Evolutionary conservation across 1,140 invertebrate genomes (phyloP), one percentile per base, ranked within the genome.

Genomic region (Ceratoteleas bidentatus): DNA sequence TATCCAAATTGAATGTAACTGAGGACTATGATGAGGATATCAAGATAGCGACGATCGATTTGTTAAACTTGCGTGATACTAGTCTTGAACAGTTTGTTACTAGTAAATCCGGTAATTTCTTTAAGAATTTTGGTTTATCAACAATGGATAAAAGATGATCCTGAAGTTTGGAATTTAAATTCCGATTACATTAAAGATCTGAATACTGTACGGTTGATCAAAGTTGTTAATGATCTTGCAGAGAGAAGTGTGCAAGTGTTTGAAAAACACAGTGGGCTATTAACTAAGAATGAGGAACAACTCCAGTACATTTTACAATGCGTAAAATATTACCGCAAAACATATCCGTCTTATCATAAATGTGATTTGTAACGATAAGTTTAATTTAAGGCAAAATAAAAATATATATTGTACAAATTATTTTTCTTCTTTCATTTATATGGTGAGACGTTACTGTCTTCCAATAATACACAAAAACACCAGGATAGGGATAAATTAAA

Each of bases 221-320:
- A 58, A 38, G 34, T 58, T 15, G 34, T 58, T 13, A 58, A 58
- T 15, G 56, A 58, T 15, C 10, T 47, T 4, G 43, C 43, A 47
- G 43, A 47, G n/a, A 47, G 43, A n/a, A 47, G n/a, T n/a, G n/a
- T 47, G 6, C 13, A 40, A 43, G 8, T 58, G 15, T 64, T 64
- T 11, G 61, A 64, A 52, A 34, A 64, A 50, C 52, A 64, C 15
- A 62, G 13, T 34, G 40, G 45, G 33, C 1, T 33, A 49, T 16
- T 64, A 6, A 52, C 61, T 6, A 62, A 62, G 50, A 13, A 62
- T 62, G 61, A 52, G 40, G 11, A 53, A 36, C 61, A 64, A 40
- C 32, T 13, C 9, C 61, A 64, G 24, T 64, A 10, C 14, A 64
- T 64, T 38, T 38, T 52, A 7, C 61, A 64, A 2, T 38, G 24